Percentiles rank a stretch among this genome's conserved stretches.
These are phyloP conservation scores for Eristalis intricaria DNA, from an alignment of 2,888 invertebrate species.

Conservation along the genomic window DNA sequence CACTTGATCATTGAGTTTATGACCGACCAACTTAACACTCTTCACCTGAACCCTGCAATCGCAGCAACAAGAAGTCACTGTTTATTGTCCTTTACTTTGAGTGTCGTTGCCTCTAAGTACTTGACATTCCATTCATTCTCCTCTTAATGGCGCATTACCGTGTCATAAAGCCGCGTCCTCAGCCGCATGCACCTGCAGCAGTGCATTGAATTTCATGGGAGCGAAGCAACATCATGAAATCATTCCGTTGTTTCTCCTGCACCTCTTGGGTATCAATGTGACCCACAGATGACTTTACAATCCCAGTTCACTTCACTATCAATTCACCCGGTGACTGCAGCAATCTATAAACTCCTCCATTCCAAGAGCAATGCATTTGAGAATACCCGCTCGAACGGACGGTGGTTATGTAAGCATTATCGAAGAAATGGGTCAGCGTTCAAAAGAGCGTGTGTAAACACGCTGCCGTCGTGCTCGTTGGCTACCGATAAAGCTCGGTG, in stretches of 20 bases:
- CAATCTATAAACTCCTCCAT: slow-evolving; percentile 4
- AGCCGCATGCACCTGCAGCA: background rate
- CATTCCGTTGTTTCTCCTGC: background rate
- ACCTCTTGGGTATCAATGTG: background rate
- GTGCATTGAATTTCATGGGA: background rate
- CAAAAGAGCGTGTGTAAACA: slow-evolving; percentile 5
- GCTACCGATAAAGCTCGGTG: slow-evolving; percentile 10
- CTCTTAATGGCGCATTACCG: background rate
- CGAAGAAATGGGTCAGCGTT: slow-evolving; percentile 5
- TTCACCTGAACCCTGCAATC: background rate
- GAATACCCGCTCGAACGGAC: background rate
- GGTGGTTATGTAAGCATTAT: background rate
- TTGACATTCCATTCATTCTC: background rate
- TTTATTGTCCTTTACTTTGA: background rate
- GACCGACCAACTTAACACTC: background rate
- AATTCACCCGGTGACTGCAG: background rate
- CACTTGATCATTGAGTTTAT: background rate
- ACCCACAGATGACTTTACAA: background rate
- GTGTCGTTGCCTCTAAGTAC: background rate
- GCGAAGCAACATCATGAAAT: background rate
- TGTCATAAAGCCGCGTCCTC: background rate
- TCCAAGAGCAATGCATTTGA: background rate
- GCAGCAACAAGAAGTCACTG: background rate
- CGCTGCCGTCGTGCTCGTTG: background rate
- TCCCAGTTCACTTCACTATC: background rate